phyloP scores from a whole-genome alignment of 2,888 invertebrate species.

The Aphodius granarius region DNA sequence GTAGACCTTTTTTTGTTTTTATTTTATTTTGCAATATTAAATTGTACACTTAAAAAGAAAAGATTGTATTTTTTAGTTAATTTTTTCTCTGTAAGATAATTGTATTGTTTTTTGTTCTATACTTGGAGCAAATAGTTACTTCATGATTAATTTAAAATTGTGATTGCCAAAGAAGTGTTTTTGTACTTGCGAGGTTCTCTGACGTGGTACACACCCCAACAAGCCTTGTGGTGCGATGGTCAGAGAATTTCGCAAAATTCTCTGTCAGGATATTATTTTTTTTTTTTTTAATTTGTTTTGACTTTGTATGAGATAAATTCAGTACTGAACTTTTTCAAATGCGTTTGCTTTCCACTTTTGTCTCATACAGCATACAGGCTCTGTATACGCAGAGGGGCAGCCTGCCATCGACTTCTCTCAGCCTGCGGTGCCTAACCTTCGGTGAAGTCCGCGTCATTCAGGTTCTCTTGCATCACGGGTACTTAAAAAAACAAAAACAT shows the following conservation, averaged over 20 bases:
- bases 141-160: constrained; percentile 24
- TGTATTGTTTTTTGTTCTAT: constrained; percentile 21
- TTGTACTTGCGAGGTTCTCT: constrained; percentile 53
- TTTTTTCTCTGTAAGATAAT: constrained; percentile 23
- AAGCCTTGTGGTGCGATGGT: constrained; percentile 26
- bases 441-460: constrained; percentile 53
- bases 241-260: constrained; percentile 48
- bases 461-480: constrained; percentile 55
- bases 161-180: constrained; percentile 17
- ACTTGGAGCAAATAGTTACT: constrained; percentile 10
- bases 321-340: constrained; percentile 41
- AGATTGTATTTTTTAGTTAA: constrained; percentile 22
- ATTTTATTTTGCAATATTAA: constrained; percentile 25
- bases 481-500: constrained; percentile 51
- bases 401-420: constrained; percentile 55
- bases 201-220: constrained; percentile 32
- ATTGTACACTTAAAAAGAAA: constrained; percentile 25
- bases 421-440: constrained; percentile 59
- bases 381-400: constrained; percentile 57
- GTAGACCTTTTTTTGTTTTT: constrained; percentile 25
- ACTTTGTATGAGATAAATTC: constrained; percentile 42
- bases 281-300: constrained; percentile 25
- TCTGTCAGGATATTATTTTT: constrained; percentile 21
- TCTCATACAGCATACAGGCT: constrained; percentile 58
- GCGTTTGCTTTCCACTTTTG: constrained; percentile 54